Evolutionary conservation across 2,113 vertebrate species (phyloP).

Genomic region (Otocyon megalotis): DNA sequence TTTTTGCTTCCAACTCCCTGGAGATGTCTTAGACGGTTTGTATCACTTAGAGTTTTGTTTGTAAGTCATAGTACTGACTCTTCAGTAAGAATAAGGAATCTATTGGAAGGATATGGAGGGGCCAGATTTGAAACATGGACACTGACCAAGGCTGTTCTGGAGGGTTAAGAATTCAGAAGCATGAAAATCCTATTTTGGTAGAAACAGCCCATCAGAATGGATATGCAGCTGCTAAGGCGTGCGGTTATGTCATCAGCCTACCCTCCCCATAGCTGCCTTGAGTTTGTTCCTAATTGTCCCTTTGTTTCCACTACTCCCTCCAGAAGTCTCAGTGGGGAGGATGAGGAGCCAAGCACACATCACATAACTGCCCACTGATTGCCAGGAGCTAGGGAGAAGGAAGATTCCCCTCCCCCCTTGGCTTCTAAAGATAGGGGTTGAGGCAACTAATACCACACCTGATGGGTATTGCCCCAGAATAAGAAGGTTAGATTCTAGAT

Average conservation of each 20-base stretch:
- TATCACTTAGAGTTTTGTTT: neutral
- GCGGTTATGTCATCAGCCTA: accelerated
- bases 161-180: neutral
- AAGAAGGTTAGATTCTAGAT: neutral
- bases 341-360: neutral
- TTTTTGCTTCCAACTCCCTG: neutral
- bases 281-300: neutral
- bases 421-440: neutral
- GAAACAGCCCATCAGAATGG: neutral
- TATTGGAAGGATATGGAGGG: neutral
- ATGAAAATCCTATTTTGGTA: neutral
- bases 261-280: neutral
- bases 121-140: neutral
- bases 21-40: too few relatives aligned
- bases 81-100: neutral
- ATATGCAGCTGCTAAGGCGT: neutral
- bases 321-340: neutral
- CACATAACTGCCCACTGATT: neutral
- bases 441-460: accelerated
- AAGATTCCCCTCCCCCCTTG: neutral
- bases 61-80: neutral
- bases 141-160: neutral
- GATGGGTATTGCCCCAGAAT: neutral
- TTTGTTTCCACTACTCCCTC: neutral
- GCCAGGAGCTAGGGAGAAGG: neutral